Conservation (phyloP, 1,140 invertebrate species). For the Drosophila rhopaloa region DNA sequence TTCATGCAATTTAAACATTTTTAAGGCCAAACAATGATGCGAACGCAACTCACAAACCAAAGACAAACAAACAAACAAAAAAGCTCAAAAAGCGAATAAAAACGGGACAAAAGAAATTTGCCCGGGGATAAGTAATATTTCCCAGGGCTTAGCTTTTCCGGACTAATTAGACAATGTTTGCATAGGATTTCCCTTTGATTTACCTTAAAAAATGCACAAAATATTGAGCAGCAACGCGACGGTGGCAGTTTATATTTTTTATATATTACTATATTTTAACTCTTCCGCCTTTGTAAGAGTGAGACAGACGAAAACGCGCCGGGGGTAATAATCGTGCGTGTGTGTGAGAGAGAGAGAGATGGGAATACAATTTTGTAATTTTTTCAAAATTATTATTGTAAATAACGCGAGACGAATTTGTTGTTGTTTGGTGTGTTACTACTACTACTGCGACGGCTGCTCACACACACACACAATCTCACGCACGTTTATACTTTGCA, state of each 20-base stretch:
- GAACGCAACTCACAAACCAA: slow-evolving; percentile 8
- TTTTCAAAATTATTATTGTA: slow-evolving; percentile 40
- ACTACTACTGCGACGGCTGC: slow-evolving; percentile 31
- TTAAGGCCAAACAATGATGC: slow-evolving; percentile 30
- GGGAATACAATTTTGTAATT: slow-evolving; percentile 41
- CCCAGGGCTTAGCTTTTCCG: slow-evolving; percentile 50
- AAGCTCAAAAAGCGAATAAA: slow-evolving; percentile 39
- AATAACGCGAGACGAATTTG: slow-evolving; percentile 41
- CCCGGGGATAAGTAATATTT: slow-evolving; percentile 36
- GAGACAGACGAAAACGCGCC: slow-evolving; percentile 30
- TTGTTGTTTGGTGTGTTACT: slow-evolving; percentile 26
- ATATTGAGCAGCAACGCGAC: slow-evolving; percentile 46
- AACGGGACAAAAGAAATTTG: slow-evolving; percentile 46
- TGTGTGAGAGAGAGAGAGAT: slow-evolving; percentile 26
- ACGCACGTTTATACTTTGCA: slow-evolving; percentile 28
- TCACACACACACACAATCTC: slow-evolving; percentile 34
- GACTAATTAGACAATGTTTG: slow-evolving; percentile 31
- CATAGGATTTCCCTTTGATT: slow-evolving; percentile 29
- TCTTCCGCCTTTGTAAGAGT: slow-evolving; percentile 60
- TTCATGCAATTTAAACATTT: slow-evolving; percentile 20
- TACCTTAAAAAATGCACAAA: slow-evolving; percentile 65
- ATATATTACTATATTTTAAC: slow-evolving; percentile 18
- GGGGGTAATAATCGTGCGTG: slow-evolving; percentile 35
- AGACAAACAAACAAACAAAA: slow-evolving; percentile 27
- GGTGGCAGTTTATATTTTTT: slow-evolving; percentile 28